phyloP scores from a whole-genome alignment of 2,797 vertebrate species.

The Hydrophis major region DNA sequence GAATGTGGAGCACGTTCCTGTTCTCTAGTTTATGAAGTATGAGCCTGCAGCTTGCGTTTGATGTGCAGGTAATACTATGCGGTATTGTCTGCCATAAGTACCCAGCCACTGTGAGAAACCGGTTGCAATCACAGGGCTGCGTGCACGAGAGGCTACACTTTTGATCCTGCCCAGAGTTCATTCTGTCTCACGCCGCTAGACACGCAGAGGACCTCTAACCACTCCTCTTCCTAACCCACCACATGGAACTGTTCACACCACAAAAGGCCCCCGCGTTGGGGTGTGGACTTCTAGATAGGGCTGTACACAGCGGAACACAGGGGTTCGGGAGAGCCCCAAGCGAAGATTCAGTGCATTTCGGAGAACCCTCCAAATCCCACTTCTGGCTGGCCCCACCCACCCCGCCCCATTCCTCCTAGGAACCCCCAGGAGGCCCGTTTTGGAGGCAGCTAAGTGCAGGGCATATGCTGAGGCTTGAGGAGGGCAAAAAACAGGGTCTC shows the following conservation, averaged over 20 bases:
- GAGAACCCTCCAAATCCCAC: too few species aligned
- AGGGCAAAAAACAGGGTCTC: too few species aligned
- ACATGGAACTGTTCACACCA: not conserved
- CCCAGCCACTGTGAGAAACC: not conserved
- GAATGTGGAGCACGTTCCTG: not conserved
- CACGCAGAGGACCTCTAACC: not conserved
- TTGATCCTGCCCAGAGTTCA: not conserved
- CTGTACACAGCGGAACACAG: too few species aligned
- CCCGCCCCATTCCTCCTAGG: too few species aligned
- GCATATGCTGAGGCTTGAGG: too few species aligned
- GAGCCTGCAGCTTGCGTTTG: not conserved
- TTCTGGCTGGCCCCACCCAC: too few species aligned
- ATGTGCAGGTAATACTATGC: not conserved
- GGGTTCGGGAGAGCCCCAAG: too few species aligned
- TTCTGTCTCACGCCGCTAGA: not conserved
- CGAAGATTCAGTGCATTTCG: too few species aligned
- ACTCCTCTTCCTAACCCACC: not conserved
- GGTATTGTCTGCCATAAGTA: not conserved
- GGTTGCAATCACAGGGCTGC: not conserved
- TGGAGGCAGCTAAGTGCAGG: too few species aligned
- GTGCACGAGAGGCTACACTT: not conserved
- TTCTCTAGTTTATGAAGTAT: not conserved
- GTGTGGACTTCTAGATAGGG: not conserved
- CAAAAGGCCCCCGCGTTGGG: not conserved
- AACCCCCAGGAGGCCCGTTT: too few species aligned